These are phyloP conservation scores for Tetranychus truncatus DNA, from an alignment of 2,888 invertebrate species.

Conservation along the genomic window DNA sequence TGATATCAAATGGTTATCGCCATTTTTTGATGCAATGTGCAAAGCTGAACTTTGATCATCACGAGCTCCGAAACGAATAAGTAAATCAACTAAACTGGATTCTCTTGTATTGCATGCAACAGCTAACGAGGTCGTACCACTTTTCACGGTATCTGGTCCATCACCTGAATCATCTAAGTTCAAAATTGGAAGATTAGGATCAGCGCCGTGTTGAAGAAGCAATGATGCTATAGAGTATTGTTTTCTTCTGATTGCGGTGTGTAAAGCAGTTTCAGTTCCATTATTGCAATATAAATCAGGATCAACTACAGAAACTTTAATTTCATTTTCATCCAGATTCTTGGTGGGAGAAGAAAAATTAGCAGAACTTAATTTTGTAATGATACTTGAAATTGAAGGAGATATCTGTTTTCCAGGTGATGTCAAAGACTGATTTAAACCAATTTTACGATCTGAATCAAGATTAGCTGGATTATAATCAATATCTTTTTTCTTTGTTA, in stretches of 20 bases:
- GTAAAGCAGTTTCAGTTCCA: conserved; percentile 52
- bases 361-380: background rate
- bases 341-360: background rate
- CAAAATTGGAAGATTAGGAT: conserved; percentile 46
- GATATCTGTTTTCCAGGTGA: conserved; percentile 2
- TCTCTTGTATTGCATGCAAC: conserved; percentile 52
- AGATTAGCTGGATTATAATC: background rate
- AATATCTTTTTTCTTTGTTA: background rate
- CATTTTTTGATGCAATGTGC: conserved; percentile 50
- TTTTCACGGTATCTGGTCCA: background rate
- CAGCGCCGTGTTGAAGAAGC: conserved; percentile 57
- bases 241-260: conserved; percentile 56
- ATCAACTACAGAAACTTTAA: conserved; percentile 46
- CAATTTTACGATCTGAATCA: background rate
- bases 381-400: background rate
- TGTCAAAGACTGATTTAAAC: background rate
- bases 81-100: conserved; percentile 50
- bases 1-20: conserved; percentile 55
- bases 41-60: conserved; percentile 73
- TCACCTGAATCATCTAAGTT: background rate
- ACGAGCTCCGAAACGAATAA: conserved; percentile 59
- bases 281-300: conserved; percentile 55
- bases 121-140: background rate
- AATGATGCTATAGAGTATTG: conserved; percentile 51
- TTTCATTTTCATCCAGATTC: conserved; percentile 2